Conservation (phyloP, 2,797 vertebrate species). For the Aselliscus stoliczkanus region DNA sequence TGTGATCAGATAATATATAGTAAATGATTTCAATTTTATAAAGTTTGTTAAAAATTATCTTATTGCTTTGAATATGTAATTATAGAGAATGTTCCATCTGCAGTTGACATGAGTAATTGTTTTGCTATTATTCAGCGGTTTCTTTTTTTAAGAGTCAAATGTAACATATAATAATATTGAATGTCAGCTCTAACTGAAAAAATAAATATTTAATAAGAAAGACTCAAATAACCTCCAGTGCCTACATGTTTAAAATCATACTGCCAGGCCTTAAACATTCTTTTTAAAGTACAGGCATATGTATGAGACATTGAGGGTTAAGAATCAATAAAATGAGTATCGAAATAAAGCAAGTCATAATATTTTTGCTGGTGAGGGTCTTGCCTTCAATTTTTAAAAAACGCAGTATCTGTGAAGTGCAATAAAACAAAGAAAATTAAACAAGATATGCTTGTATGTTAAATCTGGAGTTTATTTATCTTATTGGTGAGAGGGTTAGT, state of each 20-base stretch:
- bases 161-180: too few species aligned
- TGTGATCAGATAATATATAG: not conserved
- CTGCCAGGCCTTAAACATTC: not conserved
- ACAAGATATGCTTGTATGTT: not conserved
- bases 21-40: not conserved
- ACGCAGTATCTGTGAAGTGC: not conserved
- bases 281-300: not conserved
- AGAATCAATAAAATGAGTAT: not conserved
- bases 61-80: not conserved
- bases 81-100: not conserved
- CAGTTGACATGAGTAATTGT: not conserved
- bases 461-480: conserved; percentile 11
- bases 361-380: not conserved
- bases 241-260: not conserved
- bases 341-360: not conserved
- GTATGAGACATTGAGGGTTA: not conserved
- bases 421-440: not conserved
- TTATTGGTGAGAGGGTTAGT: not conserved
- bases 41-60: not conserved
- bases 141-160: not conserved
- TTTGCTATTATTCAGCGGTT: not conserved
- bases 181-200: too few species aligned
- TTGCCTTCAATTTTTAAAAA: not conserved
- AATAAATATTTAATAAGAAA: not conserved
- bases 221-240: not conserved